Conservation (phyloP, 2,888 invertebrate genomes). For the Pediacus dermestoides region DNA sequence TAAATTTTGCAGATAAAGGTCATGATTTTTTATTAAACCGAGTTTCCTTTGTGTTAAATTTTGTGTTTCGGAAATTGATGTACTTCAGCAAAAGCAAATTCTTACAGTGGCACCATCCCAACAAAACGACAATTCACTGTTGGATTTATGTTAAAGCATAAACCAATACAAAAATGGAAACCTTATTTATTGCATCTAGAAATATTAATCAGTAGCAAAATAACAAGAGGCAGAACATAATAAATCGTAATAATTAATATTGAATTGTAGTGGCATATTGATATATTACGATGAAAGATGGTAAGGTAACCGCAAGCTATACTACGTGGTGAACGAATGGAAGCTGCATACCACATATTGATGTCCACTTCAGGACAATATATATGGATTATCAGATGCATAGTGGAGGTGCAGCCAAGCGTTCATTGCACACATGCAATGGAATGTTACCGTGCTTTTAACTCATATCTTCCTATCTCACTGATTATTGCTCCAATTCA, state of each 20-base stretch:
- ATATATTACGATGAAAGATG: slow-evolving; percentile 7
- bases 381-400: slow-evolving; percentile 27
- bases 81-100: too few species aligned
- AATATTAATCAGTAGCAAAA: slow-evolving; percentile 4
- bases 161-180: too few species aligned
- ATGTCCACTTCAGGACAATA: slow-evolving; percentile 15
- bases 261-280: slow-evolving; percentile 10
- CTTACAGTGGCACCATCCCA: too few species aligned
- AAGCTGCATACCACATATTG: slow-evolving; percentile 10
- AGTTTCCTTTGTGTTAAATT: too few species aligned
- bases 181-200: too few species aligned
- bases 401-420: slow-evolving; percentile 27
- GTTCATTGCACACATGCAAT: slow-evolving; percentile 22
- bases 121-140: too few species aligned
- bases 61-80: too few species aligned
- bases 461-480: slow-evolving; percentile 1
- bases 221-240: slow-evolving; percentile 7
- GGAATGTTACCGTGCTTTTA: slow-evolving; percentile 13
- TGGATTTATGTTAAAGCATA: too few species aligned
- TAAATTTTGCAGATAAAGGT: too few species aligned
- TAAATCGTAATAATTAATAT: slow-evolving; percentile 9
- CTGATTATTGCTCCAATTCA: slow-evolving; percentile 4
- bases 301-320: slow-evolving; percentile 7
- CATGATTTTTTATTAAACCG: too few species aligned
- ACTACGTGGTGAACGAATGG: slow-evolving; percentile 2